A percentile compares a stretch with the other conserved stretches of the same genome.
Evolutionary conservation across 2,113 vertebrate species (phyloP).

Genomic region (Pionites leucogaster): DNA sequence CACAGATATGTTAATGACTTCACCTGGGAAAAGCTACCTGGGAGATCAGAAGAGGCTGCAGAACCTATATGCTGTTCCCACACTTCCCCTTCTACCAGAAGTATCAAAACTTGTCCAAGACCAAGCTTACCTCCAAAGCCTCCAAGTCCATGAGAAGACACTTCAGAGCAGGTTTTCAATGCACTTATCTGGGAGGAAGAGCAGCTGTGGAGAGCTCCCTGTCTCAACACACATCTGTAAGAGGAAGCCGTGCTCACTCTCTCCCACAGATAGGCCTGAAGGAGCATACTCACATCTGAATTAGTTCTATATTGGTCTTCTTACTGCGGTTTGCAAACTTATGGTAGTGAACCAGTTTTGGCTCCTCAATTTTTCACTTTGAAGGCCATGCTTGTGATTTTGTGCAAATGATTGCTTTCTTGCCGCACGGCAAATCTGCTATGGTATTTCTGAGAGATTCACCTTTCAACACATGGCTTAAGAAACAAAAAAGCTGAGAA

Average conservation of each 20-base stretch:
- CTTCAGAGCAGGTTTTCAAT: neutral
- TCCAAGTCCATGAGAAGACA: neutral
- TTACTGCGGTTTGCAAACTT: neutral
- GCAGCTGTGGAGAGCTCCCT: neutral
- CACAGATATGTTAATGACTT: neutral
- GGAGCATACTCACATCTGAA: neutral
- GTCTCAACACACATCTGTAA: neutral
- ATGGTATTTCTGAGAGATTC: neutral
- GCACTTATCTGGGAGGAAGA: neutral
- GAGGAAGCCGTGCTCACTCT: neutral
- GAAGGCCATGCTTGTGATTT: neutral
- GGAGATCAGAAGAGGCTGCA: neutral
- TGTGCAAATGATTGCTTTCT: neutral
- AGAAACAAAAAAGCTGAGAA: neutral
- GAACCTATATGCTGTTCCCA: neutral
- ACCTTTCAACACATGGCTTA: neutral
- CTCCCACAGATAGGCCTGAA: neutral
- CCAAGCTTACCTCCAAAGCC: neutral
- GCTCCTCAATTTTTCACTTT: neutral
- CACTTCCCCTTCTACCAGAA: neutral
- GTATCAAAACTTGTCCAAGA: neutral
- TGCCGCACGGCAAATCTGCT: neutral
- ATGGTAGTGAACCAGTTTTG: neutral
- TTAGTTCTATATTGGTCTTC: neutral
- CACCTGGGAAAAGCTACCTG: neutral